Conservation (phyloP, 2,888 invertebrate species). For the Drosophila meridiana region DNA sequence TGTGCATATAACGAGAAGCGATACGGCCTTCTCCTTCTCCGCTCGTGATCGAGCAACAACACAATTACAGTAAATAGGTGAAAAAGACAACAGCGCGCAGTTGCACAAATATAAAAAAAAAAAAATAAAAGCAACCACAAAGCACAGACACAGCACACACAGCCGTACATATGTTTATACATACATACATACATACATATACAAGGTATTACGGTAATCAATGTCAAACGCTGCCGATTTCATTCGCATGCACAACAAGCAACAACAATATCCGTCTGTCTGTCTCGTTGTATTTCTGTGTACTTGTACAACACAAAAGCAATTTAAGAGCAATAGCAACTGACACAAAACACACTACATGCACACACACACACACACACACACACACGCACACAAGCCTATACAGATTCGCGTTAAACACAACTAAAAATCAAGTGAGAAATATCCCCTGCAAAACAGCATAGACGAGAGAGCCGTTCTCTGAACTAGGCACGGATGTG, state of each 20-base stretch:
- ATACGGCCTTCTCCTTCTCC: slow-evolving; percentile 68
- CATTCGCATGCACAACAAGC: slow-evolving; percentile 64
- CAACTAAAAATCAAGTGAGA: slow-evolving; percentile 45
- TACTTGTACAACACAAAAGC: slow-evolving; percentile 51
- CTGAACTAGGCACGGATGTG: slow-evolving; percentile 23
- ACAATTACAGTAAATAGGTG: slow-evolving; percentile 80
- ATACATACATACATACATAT: slow-evolving; percentile 13
- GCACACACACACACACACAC: slow-evolving; percentile 16
- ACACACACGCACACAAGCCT: slow-evolving; percentile 22
- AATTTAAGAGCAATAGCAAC: slow-evolving; percentile 58
- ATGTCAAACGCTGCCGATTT: slow-evolving; percentile 80
- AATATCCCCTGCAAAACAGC: slow-evolving; percentile 42
- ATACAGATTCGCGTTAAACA: slow-evolving; percentile 60
- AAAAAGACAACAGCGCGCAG: slow-evolving; percentile 70
- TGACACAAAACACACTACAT: slow-evolving; percentile 37
- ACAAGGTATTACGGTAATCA: slow-evolving; percentile 80
- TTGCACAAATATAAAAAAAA: slow-evolving; percentile 71
- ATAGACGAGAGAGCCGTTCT: slow-evolving; percentile 38
- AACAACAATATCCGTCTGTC: slow-evolving; percentile 57
- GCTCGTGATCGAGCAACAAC: slow-evolving; percentile 66
- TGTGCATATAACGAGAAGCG: slow-evolving; percentile 43
- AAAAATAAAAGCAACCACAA: slow-evolving; percentile 31
- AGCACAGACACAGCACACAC: slow-evolving; percentile 25
- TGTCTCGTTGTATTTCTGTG: slow-evolving; percentile 51
- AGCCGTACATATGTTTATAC: neutral